These are phyloP conservation scores for Darevskia mixta DNA, from an alignment of 2,797 vertebrate genomes.

Conservation along the genomic window DNA sequence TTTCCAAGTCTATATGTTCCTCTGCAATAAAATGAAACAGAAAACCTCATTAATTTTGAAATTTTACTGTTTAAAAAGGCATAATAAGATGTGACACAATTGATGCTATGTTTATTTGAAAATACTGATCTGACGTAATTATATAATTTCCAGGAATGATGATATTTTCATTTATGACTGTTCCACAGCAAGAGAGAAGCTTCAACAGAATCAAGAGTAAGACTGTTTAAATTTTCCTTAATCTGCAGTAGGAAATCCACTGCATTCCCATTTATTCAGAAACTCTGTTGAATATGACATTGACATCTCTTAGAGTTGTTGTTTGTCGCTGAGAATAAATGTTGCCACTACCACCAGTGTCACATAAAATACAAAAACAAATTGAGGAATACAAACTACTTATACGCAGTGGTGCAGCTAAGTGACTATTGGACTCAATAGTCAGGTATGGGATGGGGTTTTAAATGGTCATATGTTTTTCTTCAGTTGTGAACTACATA, in stretches of 20 bases:
- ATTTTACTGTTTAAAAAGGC: fast-evolving
- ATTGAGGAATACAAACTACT: neutral
- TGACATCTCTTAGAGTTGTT: neutral
- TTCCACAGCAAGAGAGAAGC: conserved; percentile 77
- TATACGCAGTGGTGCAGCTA: too few species aligned
- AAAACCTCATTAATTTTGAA: fast-evolving
- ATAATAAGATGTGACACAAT: fast-evolving
- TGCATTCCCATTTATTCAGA: neutral
- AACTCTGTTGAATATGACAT: neutral
- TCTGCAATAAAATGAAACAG: neutral
- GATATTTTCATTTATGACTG: conserved; percentile 87
- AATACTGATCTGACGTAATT: neutral
- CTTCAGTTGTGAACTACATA: too few species aligned
- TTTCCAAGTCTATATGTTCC: neutral
- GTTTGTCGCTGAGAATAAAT: neutral
- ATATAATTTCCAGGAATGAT: conserved; percentile 63
- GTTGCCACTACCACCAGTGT: neutral
- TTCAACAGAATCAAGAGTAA: conserved; percentile 79
- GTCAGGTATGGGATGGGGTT: too few species aligned
- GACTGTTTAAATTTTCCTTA: conserved; percentile 28
- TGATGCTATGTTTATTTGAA: fast-evolving
- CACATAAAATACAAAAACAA: neutral
- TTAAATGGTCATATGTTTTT: too few species aligned
- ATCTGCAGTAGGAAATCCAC: neutral
- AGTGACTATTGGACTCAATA: too few species aligned